Conservation (phyloP, 1,140 invertebrate species). For the Aphidius gifuensis region DNA sequence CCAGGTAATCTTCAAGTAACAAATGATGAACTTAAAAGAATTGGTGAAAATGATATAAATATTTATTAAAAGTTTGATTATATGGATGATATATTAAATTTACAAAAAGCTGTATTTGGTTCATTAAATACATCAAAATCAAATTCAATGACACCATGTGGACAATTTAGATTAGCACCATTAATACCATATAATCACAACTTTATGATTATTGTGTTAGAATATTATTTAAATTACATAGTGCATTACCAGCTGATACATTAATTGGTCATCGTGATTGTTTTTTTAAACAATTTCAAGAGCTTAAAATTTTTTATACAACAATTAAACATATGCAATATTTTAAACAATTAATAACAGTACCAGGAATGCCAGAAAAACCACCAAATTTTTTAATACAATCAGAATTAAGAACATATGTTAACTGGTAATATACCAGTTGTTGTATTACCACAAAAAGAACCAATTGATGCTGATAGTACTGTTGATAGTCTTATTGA, state of each 20-base stretch:
- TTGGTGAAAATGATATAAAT: constrained; percentile 89
- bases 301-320: constrained; percentile 89
- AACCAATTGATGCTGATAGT: constrained; percentile 60
- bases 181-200: constrained; percentile 93
- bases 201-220: constrained; percentile 96
- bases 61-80: constrained; percentile 98
- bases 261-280: constrained; percentile 87
- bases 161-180: constrained; percentile 93
- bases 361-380: constrained; percentile 88
- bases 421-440: constrained; percentile 94
- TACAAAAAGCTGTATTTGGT: constrained; percentile 90
- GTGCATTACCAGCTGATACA: constrained; percentile 84
- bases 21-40: constrained; percentile 77
- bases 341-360: constrained; percentile 92
- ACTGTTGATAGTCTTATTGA: constrained; percentile 68
- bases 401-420: constrained; percentile 87
- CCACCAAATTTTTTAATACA: constrained; percentile 95
- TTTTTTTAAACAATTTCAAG: constrained; percentile 85
- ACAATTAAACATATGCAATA: constrained; percentile 93
- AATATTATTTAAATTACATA: constrained; percentile 92
- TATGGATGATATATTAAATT: constrained; percentile 89
- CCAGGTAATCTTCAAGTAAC: constrained; percentile 88
- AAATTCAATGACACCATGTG: constrained; percentile 95
- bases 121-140: constrained; percentile 89
- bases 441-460: constrained; percentile 77